These are phyloP conservation scores for Nestor notabilis DNA, from an alignment of 2,113 vertebrate species.

Conservation along the genomic window DNA sequence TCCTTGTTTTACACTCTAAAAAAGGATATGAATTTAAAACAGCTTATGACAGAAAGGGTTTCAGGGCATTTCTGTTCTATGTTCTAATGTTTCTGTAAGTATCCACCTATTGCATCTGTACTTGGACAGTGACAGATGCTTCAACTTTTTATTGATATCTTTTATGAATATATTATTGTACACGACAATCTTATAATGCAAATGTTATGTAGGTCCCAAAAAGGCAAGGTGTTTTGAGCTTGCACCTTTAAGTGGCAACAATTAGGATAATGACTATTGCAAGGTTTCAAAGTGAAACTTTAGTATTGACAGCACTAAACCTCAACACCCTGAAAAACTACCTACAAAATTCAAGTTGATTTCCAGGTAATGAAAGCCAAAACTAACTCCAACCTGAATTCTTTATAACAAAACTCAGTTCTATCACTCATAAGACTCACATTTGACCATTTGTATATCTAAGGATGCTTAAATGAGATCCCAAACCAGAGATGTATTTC, in stretches of 20 bases:
- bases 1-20: background rate
- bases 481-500: background rate
- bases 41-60: background rate
- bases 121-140: background rate
- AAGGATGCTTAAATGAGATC: background rate
- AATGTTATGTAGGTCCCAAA: background rate
- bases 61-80: background rate
- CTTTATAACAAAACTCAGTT: background rate
- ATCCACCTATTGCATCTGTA: background rate
- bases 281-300: background rate
- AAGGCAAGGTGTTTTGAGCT: background rate
- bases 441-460: background rate
- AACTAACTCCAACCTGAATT: background rate
- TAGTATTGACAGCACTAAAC: background rate
- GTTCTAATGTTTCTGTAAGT: background rate
- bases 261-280: background rate
- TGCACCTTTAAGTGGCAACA: background rate
- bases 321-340: background rate
- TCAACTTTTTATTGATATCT: accelerated
- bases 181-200: background rate
- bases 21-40: background rate
- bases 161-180: background rate
- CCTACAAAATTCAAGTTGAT: background rate
- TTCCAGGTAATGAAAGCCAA: background rate
- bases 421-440: background rate